Evolutionary conservation across 1,140 invertebrate species (phyloP).

Genomic region (Philotrypesis tridentata): DNA sequence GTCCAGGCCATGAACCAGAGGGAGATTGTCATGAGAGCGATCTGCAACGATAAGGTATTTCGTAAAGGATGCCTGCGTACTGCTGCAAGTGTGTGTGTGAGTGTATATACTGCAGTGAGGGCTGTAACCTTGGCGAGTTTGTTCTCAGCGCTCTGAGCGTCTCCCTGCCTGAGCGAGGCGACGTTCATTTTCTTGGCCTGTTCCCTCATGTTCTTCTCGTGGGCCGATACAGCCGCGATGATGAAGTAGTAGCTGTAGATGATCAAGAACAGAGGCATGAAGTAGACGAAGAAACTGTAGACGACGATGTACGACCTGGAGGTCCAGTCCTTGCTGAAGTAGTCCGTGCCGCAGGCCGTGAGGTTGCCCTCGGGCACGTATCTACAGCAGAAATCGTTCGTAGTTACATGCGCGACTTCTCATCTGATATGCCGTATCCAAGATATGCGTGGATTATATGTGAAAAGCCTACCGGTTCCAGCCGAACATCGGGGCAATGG

Average conservation of each 20-base stretch:
- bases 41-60: constrained; percentile 69
- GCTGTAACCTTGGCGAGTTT: constrained; percentile 84
- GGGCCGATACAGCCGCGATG: constrained; percentile 83
- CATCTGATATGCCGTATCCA: no score
- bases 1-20: constrained; percentile 91
- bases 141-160: constrained; percentile 82
- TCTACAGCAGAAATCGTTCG: no score
- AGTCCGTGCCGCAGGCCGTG: constrained; percentile 87
- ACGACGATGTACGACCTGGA: constrained; percentile 80
- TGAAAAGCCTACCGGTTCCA: constrained; percentile 76
- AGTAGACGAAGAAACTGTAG: constrained; percentile 81
- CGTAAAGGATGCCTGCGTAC: no score
- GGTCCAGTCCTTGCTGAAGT: constrained; percentile 79
- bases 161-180: constrained; percentile 81
- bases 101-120: no score
- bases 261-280: constrained; percentile 80
- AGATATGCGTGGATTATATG: not conserved
- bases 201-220: constrained; percentile 87
- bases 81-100: no score
- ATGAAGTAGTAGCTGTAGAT: constrained; percentile 87
- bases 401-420: no score
- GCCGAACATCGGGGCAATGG: constrained; percentile 80
- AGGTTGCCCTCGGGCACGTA: constrained; percentile 87
- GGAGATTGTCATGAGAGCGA: constrained; percentile 87
- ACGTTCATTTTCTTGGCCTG: constrained; percentile 92